A percentile compares a stretch with the other conserved stretches of the same genome.
Conservation (phyloP, 2,888 invertebrate species). For the Salpingus planirostris region DNA sequence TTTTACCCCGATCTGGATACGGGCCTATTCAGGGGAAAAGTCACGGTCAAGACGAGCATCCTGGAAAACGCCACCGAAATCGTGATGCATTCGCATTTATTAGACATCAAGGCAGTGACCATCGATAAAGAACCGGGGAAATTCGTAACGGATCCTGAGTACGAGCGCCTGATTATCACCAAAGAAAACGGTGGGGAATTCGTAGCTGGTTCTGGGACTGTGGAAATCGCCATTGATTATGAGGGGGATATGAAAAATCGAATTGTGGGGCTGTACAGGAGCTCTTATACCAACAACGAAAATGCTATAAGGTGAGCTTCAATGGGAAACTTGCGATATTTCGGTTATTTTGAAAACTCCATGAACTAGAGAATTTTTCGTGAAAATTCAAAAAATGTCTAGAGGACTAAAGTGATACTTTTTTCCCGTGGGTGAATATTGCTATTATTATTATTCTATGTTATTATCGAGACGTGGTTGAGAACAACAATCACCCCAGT, state of each 20-base stretch:
- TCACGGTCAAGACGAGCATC: conserved; percentile 44
- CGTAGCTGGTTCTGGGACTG: conserved; percentile 28
- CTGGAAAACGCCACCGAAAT: conserved; percentile 42
- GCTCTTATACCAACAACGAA: conserved; percentile 42
- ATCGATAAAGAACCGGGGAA: conserved; percentile 24
- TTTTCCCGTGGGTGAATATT: too few species aligned
- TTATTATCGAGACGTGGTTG: too few species aligned
- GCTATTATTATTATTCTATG: too few species aligned
- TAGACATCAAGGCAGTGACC: conserved; percentile 44
- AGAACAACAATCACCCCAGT: too few species aligned
- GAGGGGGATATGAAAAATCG: conserved; percentile 55
- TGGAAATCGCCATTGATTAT: conserved; percentile 52
- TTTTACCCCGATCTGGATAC: conserved; percentile 55
- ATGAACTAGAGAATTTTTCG: too few species aligned
- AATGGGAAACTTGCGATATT: too few species aligned
- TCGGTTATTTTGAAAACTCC: too few species aligned
- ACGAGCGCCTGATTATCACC: conserved; percentile 29
- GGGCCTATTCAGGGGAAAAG: conserved; percentile 49
- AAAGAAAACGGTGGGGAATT: conserved; percentile 18
- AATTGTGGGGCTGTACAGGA: conserved; percentile 67
- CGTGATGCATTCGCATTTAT: conserved; percentile 52
- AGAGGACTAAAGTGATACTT: too few species aligned
- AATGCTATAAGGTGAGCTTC: too few species aligned
- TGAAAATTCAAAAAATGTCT: too few species aligned
- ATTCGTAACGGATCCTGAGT: conserved; percentile 19